These are phyloP conservation scores for Carlito syrichta DNA, from an alignment of 2,113 vertebrate genomes.

Conservation along the genomic window DNA sequence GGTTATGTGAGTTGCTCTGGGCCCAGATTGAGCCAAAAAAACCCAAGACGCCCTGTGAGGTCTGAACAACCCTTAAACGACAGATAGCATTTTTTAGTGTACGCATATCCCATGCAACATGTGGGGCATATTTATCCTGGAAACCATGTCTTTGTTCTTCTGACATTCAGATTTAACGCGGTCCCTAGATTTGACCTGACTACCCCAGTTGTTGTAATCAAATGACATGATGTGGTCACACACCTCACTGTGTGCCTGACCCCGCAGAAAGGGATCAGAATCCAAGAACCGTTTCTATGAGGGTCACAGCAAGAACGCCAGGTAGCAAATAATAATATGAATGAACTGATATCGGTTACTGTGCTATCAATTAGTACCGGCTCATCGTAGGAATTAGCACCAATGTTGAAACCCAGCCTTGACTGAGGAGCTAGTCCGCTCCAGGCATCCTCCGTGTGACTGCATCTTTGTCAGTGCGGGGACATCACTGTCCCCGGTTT, in stretches of 20 bases:
- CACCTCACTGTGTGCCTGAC: fast-evolving
- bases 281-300: neutral
- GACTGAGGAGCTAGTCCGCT: neutral
- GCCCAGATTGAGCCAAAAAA: neutral
- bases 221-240: fast-evolving
- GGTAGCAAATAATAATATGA: neutral
- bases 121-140: neutral
- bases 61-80: neutral
- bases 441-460: neutral
- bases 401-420: neutral
- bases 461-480: neutral
- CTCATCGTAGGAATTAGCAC: no score
- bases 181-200: neutral
- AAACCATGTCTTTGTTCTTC: neutral
- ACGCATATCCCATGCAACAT: neutral
- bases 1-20: neutral
- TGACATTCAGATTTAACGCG: neutral
- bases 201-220: no score
- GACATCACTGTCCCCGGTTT: fast-evolving
- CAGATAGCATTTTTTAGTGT: neutral
- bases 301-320: neutral
- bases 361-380: neutral
- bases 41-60: neutral
- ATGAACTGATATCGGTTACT: neutral
- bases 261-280: fast-evolving